These are phyloP conservation scores for Neocrepidodera transversa DNA, from an alignment of 2,888 invertebrate species.

Conservation along the genomic window DNA sequence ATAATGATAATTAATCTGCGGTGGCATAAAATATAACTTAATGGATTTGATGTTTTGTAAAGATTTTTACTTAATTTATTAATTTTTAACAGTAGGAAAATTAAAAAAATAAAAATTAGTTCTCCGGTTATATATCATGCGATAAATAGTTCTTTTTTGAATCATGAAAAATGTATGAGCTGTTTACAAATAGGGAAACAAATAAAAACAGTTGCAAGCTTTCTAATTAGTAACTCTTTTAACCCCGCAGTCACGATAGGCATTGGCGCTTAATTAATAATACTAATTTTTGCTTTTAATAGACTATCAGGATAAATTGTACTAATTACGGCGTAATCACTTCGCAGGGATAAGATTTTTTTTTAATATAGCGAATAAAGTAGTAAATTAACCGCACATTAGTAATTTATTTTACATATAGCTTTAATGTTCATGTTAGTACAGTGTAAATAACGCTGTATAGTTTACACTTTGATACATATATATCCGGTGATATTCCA, in stretches of 20 bases:
- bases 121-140: not conserved
- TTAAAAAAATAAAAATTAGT: not conserved
- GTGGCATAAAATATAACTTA: no score
- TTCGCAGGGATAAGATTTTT: constrained; percentile 6
- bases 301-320: constrained; percentile 13
- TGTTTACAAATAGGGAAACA: constrained; percentile 11
- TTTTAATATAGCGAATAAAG: constrained; percentile 14
- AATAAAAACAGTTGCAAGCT: not conserved
- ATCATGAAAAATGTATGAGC: not conserved
- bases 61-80: no score
- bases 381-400: constrained; percentile 35
- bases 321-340: constrained; percentile 15
- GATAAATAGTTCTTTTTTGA: not conserved
- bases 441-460: constrained; percentile 51
- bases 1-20: no score
- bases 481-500: constrained; percentile 49
- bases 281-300: constrained; percentile 7
- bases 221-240: constrained; percentile 10
- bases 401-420: constrained; percentile 46
- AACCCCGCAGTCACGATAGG: constrained; percentile 7
- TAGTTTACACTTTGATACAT: constrained; percentile 47
- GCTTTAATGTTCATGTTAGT: constrained; percentile 50
- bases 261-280: constrained; percentile 13
- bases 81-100: no score
- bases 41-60: no score